phyloP scores from a whole-genome alignment of 2,888 invertebrate genomes.

The Gari tellinella region DNA sequence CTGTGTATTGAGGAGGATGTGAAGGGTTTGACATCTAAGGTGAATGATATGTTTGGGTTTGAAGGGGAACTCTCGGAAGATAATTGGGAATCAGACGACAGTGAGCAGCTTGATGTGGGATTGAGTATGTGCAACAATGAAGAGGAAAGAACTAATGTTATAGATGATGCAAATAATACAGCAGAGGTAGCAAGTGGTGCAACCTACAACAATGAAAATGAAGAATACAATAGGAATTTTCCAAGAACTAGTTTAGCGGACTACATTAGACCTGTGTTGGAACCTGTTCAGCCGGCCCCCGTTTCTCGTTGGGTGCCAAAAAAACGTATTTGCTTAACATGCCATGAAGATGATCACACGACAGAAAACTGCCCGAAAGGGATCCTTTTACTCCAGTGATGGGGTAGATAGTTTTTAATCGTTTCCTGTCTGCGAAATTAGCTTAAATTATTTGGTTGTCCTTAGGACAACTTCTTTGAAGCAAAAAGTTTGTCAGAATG shows the following conservation, averaged over 20 bases:
- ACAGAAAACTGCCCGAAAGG: conserved; percentile 56
- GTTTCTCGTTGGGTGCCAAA: conserved; percentile 54
- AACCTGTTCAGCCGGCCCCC: neutral
- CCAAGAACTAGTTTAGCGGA: conserved; percentile 24
- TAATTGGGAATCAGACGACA: neutral
- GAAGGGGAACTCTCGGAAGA: conserved; percentile 4
- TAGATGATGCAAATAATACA: too few relatives aligned
- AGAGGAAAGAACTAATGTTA: too few relatives aligned
- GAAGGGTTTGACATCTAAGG: too few relatives aligned
- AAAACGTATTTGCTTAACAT: conserved; percentile 49
- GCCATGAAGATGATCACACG: conserved; percentile 56
- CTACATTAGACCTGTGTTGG: conserved; percentile 7
- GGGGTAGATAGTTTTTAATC: too few relatives aligned
- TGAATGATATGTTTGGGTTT: too few relatives aligned
- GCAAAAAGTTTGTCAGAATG: too few relatives aligned
- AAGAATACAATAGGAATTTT: conserved; percentile 24
- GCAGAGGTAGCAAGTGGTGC: too few relatives aligned
- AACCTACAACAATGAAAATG: neutral
- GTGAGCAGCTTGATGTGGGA: neutral
- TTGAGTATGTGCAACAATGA: too few relatives aligned
- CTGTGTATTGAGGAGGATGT: too few relatives aligned
- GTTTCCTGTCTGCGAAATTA: too few relatives aligned
- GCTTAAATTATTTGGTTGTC: too few relatives aligned
- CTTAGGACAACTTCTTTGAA: too few relatives aligned
- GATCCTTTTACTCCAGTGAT: conserved; percentile 8